Evolutionary conservation across 2,888 invertebrate species (phyloP).

Genomic region (Drosophila anceps): DNA sequence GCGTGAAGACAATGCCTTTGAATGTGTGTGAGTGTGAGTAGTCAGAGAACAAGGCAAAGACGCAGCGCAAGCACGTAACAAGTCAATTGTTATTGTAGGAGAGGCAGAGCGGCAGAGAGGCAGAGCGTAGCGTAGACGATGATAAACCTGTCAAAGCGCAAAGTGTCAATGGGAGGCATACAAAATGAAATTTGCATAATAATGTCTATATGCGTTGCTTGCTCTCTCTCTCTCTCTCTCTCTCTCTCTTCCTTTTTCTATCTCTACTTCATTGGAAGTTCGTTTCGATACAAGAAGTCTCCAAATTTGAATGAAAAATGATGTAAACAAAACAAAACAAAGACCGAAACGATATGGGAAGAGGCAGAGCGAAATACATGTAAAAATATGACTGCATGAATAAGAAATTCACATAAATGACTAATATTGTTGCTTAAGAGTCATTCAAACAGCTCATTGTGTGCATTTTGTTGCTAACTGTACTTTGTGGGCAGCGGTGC

Average conservation of each 20-base stretch:
- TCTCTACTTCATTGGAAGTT: conserved; percentile 4
- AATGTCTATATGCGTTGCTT: conserved; percentile 52
- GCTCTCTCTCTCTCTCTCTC: conserved; percentile 11
- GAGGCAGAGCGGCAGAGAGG: conserved; percentile 15
- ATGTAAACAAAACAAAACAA: conserved; percentile 64
- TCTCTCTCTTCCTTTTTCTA: conserved; percentile 34
- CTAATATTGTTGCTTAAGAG: conserved; percentile 40
- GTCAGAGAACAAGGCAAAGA: conserved; percentile 25
- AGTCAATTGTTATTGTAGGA: conserved; percentile 57
- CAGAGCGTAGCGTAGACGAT: conserved; percentile 40
- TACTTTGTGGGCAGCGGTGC: conserved; percentile 35
- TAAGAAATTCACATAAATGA: conserved; percentile 56
- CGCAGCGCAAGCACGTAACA: conserved; percentile 55
- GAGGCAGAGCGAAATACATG: conserved; percentile 21
- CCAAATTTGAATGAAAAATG: conserved; percentile 59
- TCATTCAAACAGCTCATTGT: conserved; percentile 18
- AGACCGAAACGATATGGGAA: conserved; percentile 11
- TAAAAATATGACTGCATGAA: conserved; percentile 29
- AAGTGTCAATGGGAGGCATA: conserved; percentile 65
- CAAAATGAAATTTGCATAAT: conserved; percentile 74
- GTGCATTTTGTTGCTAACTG: conserved; percentile 61
- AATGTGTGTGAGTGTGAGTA: conserved; percentile 13
- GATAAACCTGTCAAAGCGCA: conserved; percentile 73
- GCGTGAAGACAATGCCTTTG: conserved; percentile 3
- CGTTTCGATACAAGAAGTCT: conserved; percentile 50